Percentiles rank a stretch among this genome's conserved stretches.
phyloP scores from a whole-genome alignment of 1,140 invertebrate species.

The Dolichoris vasculosae region DNA sequence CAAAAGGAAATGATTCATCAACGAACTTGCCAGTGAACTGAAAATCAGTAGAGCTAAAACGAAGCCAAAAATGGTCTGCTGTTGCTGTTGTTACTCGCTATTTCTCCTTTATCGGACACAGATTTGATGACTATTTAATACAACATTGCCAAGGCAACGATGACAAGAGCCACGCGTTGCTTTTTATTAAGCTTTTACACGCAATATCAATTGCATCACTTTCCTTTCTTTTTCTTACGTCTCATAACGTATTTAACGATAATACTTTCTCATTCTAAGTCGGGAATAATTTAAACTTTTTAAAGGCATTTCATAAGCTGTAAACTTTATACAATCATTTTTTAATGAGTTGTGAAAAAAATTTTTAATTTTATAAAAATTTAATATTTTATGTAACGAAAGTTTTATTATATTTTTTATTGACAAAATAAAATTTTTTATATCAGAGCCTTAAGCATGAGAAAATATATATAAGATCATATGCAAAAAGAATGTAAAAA shows the following conservation, averaged over 20 bases:
- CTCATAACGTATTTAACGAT: slow-evolving; percentile 20
- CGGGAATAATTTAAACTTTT: slow-evolving; percentile 18
- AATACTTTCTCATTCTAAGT: slow-evolving; percentile 10
- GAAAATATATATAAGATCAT: too few species aligned
- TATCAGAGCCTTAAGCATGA: too few species aligned
- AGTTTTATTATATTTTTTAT: background rate
- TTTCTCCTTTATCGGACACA: slow-evolving; percentile 28
- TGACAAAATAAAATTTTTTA: background rate
- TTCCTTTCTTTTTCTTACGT: slow-evolving; percentile 19
- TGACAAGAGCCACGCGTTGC: background rate
- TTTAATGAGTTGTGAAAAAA: background rate
- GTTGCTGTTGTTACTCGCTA: background rate
- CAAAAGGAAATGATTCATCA: slow-evolving; percentile 51
- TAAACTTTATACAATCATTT: slow-evolving; percentile 35
- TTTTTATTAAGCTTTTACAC: background rate
- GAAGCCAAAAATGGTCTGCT: slow-evolving; percentile 49
- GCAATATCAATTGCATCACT: slow-evolving; percentile 35
- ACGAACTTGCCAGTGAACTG: slow-evolving; percentile 51
- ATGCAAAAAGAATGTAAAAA: too few species aligned
- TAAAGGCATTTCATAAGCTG: background rate
- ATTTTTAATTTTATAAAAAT: background rate
- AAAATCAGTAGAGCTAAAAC: slow-evolving; percentile 44
- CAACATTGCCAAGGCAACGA: background rate
- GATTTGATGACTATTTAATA: slow-evolving; percentile 34
- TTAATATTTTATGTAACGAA: too few species aligned